Evolutionary conservation across 37 sponge, comb jelly and placozoan species (phyloP).

Genomic region (Chondrosia reniformis): DNA sequence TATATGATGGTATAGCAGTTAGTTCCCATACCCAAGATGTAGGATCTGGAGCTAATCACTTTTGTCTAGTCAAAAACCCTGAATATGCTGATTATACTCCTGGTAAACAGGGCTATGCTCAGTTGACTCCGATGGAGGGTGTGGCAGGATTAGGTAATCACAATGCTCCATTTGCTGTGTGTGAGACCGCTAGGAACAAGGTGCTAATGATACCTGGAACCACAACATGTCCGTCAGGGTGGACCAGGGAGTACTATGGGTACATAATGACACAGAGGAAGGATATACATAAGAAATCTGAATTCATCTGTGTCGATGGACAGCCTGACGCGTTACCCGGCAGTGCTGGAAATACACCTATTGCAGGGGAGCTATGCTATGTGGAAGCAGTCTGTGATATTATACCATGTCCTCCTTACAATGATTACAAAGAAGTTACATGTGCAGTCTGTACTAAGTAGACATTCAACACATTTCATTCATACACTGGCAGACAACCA

Average conservation of each 20-base stretch:
- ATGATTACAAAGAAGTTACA: not conserved
- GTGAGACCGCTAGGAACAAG: not conserved
- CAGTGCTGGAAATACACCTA: not conserved
- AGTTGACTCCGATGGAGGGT: not conserved
- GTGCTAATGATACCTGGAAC: not conserved
- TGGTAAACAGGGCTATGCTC: not conserved
- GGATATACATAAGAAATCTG: not conserved
- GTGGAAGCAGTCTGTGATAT: not conserved
- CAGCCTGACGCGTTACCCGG: not conserved
- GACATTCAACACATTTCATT: not conserved
- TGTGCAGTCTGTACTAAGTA: not conserved
- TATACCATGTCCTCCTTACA: not conserved
- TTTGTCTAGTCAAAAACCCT: not conserved
- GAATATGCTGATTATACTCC: not conserved
- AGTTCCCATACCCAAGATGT: not conserved
- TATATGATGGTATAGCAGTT: not conserved
- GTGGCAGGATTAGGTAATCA: not conserved
- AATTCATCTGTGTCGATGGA: not conserved
- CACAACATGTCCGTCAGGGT: not conserved
- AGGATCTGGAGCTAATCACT: not conserved
- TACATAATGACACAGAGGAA: not conserved
- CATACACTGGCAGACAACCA: no score
- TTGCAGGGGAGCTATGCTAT: not conserved
- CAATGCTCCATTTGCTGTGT: not conserved
- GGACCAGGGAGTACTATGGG: slow-evolving; percentile 6